Evolutionary conservation across 1,140 invertebrate genomes (phyloP).

Genomic region (Drosophila navojoa): DNA sequence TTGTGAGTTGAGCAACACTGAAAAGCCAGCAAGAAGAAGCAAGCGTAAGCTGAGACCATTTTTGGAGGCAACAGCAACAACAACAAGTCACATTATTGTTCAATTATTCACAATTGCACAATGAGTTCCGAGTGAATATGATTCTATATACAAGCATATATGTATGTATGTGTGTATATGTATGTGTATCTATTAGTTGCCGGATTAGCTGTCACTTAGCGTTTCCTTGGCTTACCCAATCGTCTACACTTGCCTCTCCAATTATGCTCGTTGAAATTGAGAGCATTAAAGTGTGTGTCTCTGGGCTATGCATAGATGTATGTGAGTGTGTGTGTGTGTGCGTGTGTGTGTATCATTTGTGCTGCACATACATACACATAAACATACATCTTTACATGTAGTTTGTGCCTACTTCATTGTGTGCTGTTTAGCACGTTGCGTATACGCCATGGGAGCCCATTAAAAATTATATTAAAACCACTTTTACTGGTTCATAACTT

Average conservation of each 20-base stretch:
- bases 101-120: conserved; percentile 76
- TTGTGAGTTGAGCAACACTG: conserved; percentile 4
- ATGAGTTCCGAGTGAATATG: conserved; percentile 31
- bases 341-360: background rate
- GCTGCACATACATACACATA: conserved; percentile 4
- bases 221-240: conserved; percentile 23
- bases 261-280: conserved; percentile 35
- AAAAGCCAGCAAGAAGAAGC: background rate
- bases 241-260: background rate
- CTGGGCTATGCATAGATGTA: conserved; percentile 2
- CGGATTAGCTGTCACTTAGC: conserved; percentile 53
- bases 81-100: conserved; percentile 57
- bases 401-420: background rate
- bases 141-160: background rate
- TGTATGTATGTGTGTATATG: background rate
- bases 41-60: conserved; percentile 12
- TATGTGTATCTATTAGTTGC: conserved; percentile 68
- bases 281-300: conserved; percentile 44
- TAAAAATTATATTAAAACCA: background rate
- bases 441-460: background rate
- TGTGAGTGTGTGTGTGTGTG: too few relatives aligned
- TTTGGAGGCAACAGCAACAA: conserved; percentile 3
- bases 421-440: background rate
- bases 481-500: background rate
- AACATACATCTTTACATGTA: background rate